Evolutionary conservation across 2,888 invertebrate species (phyloP).

Genomic region (Dicyrtoma fusca): DNA sequence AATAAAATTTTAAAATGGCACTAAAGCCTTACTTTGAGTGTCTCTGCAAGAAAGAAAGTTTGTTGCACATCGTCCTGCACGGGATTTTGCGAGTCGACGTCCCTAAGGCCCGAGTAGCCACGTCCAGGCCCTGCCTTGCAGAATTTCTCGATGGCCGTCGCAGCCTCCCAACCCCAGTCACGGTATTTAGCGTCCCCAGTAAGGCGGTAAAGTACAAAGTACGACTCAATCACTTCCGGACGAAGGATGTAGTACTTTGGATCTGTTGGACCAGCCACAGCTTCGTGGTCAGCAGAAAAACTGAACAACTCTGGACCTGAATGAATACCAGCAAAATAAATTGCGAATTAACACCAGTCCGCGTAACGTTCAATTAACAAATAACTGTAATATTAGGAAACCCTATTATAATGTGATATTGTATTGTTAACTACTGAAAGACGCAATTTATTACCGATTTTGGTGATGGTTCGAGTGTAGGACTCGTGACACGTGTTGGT

Average conservation of each 20-base stretch:
- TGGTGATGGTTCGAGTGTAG: slow-evolving; percentile 68
- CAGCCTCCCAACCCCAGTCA: slow-evolving; percentile 55
- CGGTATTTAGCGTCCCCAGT: slow-evolving; percentile 87
- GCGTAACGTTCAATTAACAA: neutral
- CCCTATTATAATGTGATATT: no score
- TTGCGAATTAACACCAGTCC: neutral
- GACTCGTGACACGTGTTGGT: slow-evolving; percentile 44
- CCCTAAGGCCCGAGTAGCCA: slow-evolving; percentile 92
- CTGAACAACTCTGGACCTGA: slow-evolving; percentile 53
- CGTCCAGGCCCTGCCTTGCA: slow-evolving; percentile 50
- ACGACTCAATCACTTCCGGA: slow-evolving; percentile 95
- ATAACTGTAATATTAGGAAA: neutral
- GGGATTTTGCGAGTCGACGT: slow-evolving; percentile 80
- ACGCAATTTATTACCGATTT: no score
- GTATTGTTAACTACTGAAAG: no score
- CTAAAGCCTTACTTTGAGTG: slow-evolving; percentile 75
- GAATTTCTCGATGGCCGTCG: slow-evolving; percentile 47
- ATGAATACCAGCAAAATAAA: neutral
- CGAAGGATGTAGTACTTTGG: slow-evolving; percentile 95
- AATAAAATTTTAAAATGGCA: no score
- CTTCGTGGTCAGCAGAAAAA: slow-evolving; percentile 60
- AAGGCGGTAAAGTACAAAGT: slow-evolving; percentile 94
- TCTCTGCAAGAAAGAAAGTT: slow-evolving; percentile 98
- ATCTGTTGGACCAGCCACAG: slow-evolving; percentile 83
- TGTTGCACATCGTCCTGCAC: slow-evolving; percentile 97